Evolutionary conservation across 1,140 invertebrate genomes (phyloP), one percentile per base, ranked within the genome.

Genomic region (Drosophila santomea): DNA sequence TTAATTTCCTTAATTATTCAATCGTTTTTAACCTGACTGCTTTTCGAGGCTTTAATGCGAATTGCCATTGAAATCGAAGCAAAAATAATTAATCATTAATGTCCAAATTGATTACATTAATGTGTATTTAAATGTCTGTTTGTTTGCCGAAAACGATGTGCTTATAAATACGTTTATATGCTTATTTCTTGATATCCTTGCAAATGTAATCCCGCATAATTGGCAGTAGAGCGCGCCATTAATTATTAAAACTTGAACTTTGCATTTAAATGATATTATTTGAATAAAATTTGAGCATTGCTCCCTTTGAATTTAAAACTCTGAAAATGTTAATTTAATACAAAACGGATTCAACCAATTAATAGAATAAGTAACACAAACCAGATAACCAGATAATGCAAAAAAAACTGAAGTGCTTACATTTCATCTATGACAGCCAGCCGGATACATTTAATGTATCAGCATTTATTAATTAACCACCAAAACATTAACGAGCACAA

Each of bases 21-120:
- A 80, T 56, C 48, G 48, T 17, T 59, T 67, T 68, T n/a, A 74
- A 68, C 25, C 59, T 59, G 51, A 39, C 28, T 45, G 45, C n/a
- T 43, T 20, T 47, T 41, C 36, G 57, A 47, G 60, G 17, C 23
- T 39, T 68, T 72, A 72, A 68, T 63, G 25, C 4, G 35, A 47
- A 67, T 50, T 75, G 82, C 62, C 59, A 74, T 81, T 67, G 60
- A 52, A 71, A 75, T 71, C 72, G 61, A 58, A 75, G 75, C 68
- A 25, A 57, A 62, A 78, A 82, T 78, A 85, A 88, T 85, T 74
- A 81, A 88, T 84, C 62, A 78, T 81, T 63, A 78, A 81, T 78
- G 74, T 51, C 61, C 43, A 50, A 82, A 82, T 82, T 82, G 69
- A 82, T 74, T 78, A 61, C 58, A 78, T 64, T 50, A 60, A 67